Conservation (phyloP, 2,888 invertebrate genomes). For the Thelaira solivaga region DNA sequence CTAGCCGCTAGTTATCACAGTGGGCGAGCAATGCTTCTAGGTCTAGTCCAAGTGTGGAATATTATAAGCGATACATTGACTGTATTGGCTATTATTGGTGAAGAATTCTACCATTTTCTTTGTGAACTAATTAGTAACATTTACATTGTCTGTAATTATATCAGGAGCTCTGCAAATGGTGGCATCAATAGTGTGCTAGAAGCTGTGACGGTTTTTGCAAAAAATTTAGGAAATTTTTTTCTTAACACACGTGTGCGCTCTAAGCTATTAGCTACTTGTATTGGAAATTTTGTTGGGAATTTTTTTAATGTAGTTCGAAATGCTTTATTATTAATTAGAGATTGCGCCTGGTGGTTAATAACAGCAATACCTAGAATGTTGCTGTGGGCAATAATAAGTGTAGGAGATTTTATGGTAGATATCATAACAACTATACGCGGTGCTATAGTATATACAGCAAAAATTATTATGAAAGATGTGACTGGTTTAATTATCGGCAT, state of each 20-base stretch:
- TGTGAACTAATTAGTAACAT: conserved; percentile 59
- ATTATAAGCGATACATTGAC: conserved; percentile 47
- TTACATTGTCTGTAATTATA: conserved; percentile 49
- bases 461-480: conserved; percentile 60
- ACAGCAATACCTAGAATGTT: conserved; percentile 63
- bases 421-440: conserved; percentile 45
- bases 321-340: conserved; percentile 64
- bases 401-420: conserved; percentile 62
- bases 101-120: conserved; percentile 64
- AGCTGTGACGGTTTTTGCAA: conserved; percentile 50
- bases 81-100: conserved; percentile 60
- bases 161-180: conserved; percentile 60
- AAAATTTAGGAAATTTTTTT: conserved; percentile 60
- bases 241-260: conserved; percentile 62
- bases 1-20: conserved; percentile 61
- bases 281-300: conserved; percentile 50
- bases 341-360: conserved; percentile 63
- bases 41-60: conserved; percentile 49
- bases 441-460: conserved; percentile 27
- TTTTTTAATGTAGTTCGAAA: conserved; percentile 52
- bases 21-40: conserved; percentile 62
- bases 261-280: conserved; percentile 61
- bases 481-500: conserved; percentile 64
- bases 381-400: conserved; percentile 28
- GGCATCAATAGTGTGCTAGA: conserved; percentile 59